Evolutionary conservation across 2,888 invertebrate species (phyloP), one percentile per base, ranked within the genome.

Genomic region (Trissolcus brochymenae): DNA sequence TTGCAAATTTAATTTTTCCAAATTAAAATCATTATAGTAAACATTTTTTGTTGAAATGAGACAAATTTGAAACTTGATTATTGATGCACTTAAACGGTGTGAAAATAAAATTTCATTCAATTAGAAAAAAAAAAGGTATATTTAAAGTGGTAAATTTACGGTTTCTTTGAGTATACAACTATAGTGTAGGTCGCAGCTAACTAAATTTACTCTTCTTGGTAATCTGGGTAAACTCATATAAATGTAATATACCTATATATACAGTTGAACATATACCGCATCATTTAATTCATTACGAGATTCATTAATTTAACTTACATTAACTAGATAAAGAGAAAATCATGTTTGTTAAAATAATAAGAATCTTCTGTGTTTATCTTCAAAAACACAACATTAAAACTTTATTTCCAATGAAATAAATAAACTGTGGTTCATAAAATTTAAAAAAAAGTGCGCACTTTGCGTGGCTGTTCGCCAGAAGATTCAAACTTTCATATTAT

Each of bases 191-290:
- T 57, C 16, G 71, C 35, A 53, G 53, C 51, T 46, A 57, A 51
- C 62, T 71, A 71, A 71, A 71, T 50, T 71, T 71, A 71, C 62
- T 71, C 51, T 72, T 72, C 72, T 72, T 43, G 54, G 65, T 65
- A 72, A 65, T 14, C 72, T 29, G 64, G 65, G 65, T 64, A 64
- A 53, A 59, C 53, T 65, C 65, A 65, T 72, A 51, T 51, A 46
- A n/a, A 55, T 40, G 19, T 57, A 56, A 21, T 56, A 2, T 14
- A 43, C 46, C 16, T 46, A 46, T 46, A 16, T 46, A 16, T 46
- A 16, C 2, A 17, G 14, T 51, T 51, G 3, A 13, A 51, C 19
- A 2, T 1, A 14, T 6, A 16, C 4, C 19, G 21, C 17, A 14
- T 57, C 43, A 41, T 41, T 41, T 57, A 19, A 40, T 57, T 43